Base-by-base conservation (phyloP, 2,888 invertebrate genomes). In the Drosophila parthenogenetica region DNA sequence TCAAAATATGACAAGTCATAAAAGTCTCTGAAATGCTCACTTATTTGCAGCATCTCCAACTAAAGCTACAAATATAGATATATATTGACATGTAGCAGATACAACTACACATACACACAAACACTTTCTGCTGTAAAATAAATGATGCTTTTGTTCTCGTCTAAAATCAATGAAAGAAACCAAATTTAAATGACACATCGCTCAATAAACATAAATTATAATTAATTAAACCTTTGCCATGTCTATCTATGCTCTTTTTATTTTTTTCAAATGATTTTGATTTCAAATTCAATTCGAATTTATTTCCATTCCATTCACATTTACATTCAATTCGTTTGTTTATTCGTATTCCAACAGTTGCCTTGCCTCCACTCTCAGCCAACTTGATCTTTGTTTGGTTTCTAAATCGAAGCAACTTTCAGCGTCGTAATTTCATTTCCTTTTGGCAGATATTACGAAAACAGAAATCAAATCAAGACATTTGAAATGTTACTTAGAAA, bases 201-300 rank as follows among this genome's bases (percentile, higher is more conserved):
- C 74, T 69, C 87, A 87, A 89, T 87, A 86, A 85, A 81, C 82
- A 89, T 85, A 87, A 85, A 87, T 89, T 89, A 81, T 68, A 85
- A 84, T 89, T 89, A 81, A 89, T 89, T 66, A 72, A 85, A 85
- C 74, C 73, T 75, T 69, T 78, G 83, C 57, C 77, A 63, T 70
- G 61, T 73, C 75, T 65, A 68, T 59, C 65, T 40, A 63, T 70
- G 61, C 69, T 79, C 65, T 70, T 59, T 65, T 40, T 39, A 57
- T 59, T 63, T 29, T 63, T 49, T 49, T 29, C 29, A 8, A 8
- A 46, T 48, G 25, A 45, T 74, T 79, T 67, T 65, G 55, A 69
- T 64, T 60, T 40, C 46, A 59, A 63, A 49, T 62, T 49, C 53
- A 54, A 29, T 63, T 69, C 59, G 39, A 48, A 58, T 51, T 59